Percentiles rank a stretch among this genome's conserved stretches.
Conservation (phyloP, 2,888 invertebrate species). For the Drosophila ochracea region DNA sequence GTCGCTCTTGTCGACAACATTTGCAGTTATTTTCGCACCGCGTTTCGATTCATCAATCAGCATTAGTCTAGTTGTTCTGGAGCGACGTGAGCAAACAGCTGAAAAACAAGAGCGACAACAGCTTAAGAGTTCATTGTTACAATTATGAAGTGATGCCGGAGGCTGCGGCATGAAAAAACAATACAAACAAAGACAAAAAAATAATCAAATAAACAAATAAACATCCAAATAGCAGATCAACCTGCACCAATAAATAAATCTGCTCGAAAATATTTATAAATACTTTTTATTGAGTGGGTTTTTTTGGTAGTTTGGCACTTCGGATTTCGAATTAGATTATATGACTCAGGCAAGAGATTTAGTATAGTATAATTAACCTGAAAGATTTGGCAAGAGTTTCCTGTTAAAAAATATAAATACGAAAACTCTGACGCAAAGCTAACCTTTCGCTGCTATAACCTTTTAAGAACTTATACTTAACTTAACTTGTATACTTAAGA, state of each 20-base stretch:
- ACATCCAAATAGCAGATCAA: slow-evolving; percentile 12
- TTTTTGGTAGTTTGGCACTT: neutral
- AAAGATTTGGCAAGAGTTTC: neutral
- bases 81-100: slow-evolving; percentile 33
- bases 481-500: too few species aligned
- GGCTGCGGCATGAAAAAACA: slow-evolving; percentile 24
- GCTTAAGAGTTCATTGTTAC: slow-evolving; percentile 81
- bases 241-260: slow-evolving; percentile 28
- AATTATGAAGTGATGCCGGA: slow-evolving; percentile 64
- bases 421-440: neutral
- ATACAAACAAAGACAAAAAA: neutral
- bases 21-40: slow-evolving; percentile 40
- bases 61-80: slow-evolving; percentile 63
- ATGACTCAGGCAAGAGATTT: neutral
- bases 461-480: neutral
- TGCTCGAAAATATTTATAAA: neutral
- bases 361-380: neutral
- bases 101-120: slow-evolving; percentile 75
- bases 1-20: slow-evolving; percentile 32
- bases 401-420: neutral
- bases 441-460: neutral
- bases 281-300: slow-evolving; percentile 8
- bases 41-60: slow-evolving; percentile 65
- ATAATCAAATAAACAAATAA: slow-evolving; percentile 1
- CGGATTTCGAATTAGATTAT: neutral